phyloP scores from a whole-genome alignment of 2,888 invertebrate genomes.

The Drymonia ruficornis region DNA sequence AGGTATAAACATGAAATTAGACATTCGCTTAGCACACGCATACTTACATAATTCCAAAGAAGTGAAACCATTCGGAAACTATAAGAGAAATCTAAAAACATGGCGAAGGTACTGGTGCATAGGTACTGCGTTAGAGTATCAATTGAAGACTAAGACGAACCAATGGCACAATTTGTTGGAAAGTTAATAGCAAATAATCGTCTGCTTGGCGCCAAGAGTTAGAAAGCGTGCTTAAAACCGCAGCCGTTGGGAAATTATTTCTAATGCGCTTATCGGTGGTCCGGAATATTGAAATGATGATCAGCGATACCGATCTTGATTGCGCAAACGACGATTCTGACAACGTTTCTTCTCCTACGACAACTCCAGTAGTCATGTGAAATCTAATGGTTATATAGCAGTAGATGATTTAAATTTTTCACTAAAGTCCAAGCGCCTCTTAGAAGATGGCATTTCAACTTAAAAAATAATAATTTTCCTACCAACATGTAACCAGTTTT shows the following conservation, averaged over 20 bases:
- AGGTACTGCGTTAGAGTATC: background rate
- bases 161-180: constrained; percentile 46
- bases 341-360: constrained; percentile 8
- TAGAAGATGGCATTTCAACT: constrained; percentile 25
- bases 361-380: too few relatives aligned
- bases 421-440: constrained; percentile 15
- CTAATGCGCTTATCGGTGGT: constrained; percentile 15
- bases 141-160: constrained; percentile 28
- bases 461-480: constrained; percentile 10
- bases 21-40: too few relatives aligned
- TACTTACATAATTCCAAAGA: background rate
- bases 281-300: constrained; percentile 11
- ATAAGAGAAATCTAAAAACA: constrained; percentile 5
- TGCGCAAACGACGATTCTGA: constrained; percentile 3
- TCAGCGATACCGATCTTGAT: constrained; percentile 7
- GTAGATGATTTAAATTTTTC: constrained; percentile 19
- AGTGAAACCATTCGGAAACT: background rate
- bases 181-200: constrained; percentile 55
- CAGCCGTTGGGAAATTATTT: constrained; percentile 21
- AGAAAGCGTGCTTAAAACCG: constrained; percentile 35
- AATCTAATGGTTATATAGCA: background rate
- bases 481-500: constrained; percentile 28
- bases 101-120: background rate
- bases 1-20: too few relatives aligned
- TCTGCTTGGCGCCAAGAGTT: constrained; percentile 34